Conservation (phyloP, 2,113 vertebrate species). For the Diglossa brunneiventris region DNA sequence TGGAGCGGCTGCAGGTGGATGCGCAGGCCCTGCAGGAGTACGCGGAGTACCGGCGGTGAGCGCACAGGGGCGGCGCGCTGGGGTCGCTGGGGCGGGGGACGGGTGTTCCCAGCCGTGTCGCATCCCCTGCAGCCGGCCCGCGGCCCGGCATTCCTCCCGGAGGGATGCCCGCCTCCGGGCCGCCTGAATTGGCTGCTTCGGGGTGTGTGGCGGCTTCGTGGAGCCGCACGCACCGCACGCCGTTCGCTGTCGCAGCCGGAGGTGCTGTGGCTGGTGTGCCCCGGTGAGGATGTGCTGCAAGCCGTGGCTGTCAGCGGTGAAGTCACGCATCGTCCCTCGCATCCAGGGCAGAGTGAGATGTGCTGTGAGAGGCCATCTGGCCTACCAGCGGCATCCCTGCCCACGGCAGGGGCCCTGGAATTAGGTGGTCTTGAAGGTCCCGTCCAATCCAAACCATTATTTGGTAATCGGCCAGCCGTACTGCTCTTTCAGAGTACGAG, state of each 20-base stretch:
- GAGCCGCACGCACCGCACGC: fast-evolving
- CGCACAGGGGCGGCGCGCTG: not conserved
- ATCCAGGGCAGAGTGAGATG: not conserved
- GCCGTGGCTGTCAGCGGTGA: not conserved
- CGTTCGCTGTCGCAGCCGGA: fast-evolving
- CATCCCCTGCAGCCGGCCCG: not conserved
- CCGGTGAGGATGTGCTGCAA: fast-evolving
- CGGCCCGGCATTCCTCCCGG: not conserved
- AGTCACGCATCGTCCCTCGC: fast-evolving
- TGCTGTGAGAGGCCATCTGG: not conserved
- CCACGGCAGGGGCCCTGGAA: not conserved
- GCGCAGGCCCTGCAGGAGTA: slow-evolving; percentile 81
- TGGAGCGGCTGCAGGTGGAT: slow-evolving; percentile 60
- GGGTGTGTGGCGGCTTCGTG: not conserved
- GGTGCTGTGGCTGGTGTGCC: fast-evolving
- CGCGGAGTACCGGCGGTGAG: slow-evolving; percentile 85
- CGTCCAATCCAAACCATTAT: not conserved
- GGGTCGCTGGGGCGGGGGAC: not conserved
- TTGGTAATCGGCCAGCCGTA: not conserved
- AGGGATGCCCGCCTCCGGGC: not conserved
- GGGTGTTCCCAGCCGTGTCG: not conserved
- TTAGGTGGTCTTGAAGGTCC: too few species aligned
- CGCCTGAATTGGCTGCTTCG: not conserved
- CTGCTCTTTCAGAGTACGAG: fast-evolving
- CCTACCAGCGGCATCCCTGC: not conserved